Conservation (phyloP, 1,140 invertebrate species). For the Drosophila suzukii region DNA sequence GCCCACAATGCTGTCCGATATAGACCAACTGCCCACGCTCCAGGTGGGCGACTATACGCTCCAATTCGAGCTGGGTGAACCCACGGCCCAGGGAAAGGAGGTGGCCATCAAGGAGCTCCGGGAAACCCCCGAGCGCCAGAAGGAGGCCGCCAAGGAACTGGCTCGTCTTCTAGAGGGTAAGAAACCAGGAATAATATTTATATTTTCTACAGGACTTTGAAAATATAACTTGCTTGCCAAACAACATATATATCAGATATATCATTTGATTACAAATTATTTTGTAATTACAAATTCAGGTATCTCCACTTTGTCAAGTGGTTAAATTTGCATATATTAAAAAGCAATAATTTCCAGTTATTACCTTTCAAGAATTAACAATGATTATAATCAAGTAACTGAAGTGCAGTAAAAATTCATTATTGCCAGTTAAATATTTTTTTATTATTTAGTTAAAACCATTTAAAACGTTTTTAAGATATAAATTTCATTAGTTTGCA, state of each 20-base stretch:
- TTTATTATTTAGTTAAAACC: no score
- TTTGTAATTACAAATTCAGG: background rate
- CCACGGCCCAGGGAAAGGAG: conserved; percentile 87
- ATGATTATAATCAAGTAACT: background rate
- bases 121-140: conserved; percentile 88
- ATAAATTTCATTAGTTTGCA: no score
- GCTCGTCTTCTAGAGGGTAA: conserved; percentile 89
- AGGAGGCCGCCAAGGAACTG: conserved; percentile 87
- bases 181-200: background rate
- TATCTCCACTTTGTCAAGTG: background rate
- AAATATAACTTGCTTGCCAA: background rate
- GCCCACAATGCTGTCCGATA: conserved; percentile 89
- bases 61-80: conserved; percentile 89
- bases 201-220: background rate
- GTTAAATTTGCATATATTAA: background rate
- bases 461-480: no score
- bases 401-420: background rate
- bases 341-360: background rate
- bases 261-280: background rate
- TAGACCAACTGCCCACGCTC: conserved; percentile 88
- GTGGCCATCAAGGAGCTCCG: conserved; percentile 90
- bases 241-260: background rate
- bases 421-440: background rate
- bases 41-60: conserved; percentile 88
- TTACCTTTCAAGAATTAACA: conserved; percentile 10